Percentiles rank a stretch among this genome's conserved stretches.
Evolutionary conservation across 92 coral and sea anemone species (phyloP).

Genomic region (Epizoanthus ramosus): DNA sequence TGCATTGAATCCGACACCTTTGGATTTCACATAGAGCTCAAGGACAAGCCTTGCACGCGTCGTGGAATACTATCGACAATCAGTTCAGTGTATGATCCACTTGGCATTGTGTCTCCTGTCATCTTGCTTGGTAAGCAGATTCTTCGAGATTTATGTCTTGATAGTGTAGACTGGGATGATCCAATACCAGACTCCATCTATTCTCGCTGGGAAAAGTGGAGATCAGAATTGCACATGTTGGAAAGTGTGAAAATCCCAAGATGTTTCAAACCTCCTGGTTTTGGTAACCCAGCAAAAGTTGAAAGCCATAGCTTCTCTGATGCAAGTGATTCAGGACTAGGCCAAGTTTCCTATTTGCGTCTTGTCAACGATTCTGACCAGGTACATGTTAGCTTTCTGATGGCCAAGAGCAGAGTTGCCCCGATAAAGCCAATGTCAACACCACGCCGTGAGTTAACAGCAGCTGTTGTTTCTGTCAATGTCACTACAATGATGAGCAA

Average conservation of each 20-base stretch:
- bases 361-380: conserved; percentile 31
- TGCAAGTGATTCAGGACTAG: conserved; percentile 55
- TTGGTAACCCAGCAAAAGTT: conserved; percentile 48
- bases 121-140: conserved; percentile 51
- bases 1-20: conserved; percentile 61
- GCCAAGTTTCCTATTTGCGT: conserved; percentile 58
- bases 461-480: conserved; percentile 54
- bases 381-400: conserved; percentile 54
- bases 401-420: conserved; percentile 65
- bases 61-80: conserved; percentile 61
- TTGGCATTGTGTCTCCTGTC: conserved; percentile 50
- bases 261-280: conserved; percentile 72
- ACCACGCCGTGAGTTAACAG: conserved; percentile 60
- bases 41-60: conserved; percentile 65
- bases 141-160: conserved; percentile 55
- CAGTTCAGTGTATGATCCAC: conserved; percentile 61
- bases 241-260: conserved; percentile 50
- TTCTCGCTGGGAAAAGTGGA: conserved; percentile 52
- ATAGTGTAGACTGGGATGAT: conserved; percentile 49
- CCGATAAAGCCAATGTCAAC: conserved; percentile 60
- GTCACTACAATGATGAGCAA: conserved; percentile 52
- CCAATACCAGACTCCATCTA: conserved; percentile 41
- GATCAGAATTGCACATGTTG: conserved; percentile 57
- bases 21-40: conserved; percentile 55
- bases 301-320: conserved; percentile 70